Percentiles rank a stretch among this genome's conserved stretches.
Conservation (phyloP, 2,888 invertebrate species). For the Mesodorylaimus sp. region DNA sequence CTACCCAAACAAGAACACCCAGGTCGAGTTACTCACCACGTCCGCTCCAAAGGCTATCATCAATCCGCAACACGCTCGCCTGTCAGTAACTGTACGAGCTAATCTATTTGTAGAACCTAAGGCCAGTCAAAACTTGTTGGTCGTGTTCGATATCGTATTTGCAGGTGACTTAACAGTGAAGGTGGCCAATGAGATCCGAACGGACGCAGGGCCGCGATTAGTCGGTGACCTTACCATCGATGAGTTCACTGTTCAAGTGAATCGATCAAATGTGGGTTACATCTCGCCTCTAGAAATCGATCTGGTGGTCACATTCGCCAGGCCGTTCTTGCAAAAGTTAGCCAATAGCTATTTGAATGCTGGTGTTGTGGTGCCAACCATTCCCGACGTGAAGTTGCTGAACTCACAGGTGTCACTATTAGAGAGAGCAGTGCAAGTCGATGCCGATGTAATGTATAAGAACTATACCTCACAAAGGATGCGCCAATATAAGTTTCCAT, state of each 20-base stretch:
- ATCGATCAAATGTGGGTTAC: not conserved
- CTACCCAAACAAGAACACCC: not conserved
- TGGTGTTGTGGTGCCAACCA: not conserved
- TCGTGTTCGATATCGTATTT: not conserved
- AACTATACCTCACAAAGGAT: too few relatives aligned
- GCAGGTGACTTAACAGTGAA: not conserved
- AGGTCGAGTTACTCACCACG: not conserved
- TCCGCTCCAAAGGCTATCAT: not conserved
- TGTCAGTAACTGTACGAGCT: not conserved
- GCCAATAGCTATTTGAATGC: not conserved
- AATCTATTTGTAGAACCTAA: not conserved
- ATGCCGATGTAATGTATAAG: not conserved
- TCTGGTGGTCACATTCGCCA: not conserved
- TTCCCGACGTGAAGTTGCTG: not conserved
- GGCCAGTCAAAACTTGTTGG: not conserved
- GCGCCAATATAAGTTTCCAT: too few relatives aligned
- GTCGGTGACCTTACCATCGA: not conserved
- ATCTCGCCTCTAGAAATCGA: not conserved
- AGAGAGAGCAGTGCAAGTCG: not conserved
- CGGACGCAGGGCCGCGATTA: too few relatives aligned
- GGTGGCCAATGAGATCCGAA: not conserved
- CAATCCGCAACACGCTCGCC: not conserved
- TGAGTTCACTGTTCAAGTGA: not conserved
- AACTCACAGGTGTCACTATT: not conserved
- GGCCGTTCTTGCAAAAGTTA: not conserved